phyloP scores from a whole-genome alignment of 2,113 vertebrate species.

The Spizaetus ornatus region DNA sequence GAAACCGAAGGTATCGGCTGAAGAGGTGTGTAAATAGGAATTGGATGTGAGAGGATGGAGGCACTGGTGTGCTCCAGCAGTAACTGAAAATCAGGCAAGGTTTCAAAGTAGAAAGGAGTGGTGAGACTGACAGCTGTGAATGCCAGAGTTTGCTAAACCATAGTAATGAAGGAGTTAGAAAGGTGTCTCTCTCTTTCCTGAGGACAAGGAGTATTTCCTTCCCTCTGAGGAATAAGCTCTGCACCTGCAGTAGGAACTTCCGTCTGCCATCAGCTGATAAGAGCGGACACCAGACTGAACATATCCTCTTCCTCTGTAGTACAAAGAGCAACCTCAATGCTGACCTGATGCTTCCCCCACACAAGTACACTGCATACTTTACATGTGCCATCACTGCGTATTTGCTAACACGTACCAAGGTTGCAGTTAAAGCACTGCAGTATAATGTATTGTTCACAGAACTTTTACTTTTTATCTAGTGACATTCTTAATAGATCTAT shows the following conservation, averaged over 20 bases:
- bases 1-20: neutral
- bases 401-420: neutral
- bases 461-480: neutral
- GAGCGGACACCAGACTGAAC: neutral
- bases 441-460: neutral
- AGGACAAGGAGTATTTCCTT: constrained; percentile 12
- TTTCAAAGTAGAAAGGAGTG: neutral
- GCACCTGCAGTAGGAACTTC: neutral
- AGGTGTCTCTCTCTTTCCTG: neutral
- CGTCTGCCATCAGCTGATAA: constrained; percentile 11
- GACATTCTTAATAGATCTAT: neutral
- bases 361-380: rapidly evolving
- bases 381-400: rapidly evolving
- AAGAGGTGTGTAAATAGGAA: neutral
- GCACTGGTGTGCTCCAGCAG: neutral
- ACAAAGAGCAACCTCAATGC: neutral
- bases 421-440: neutral
- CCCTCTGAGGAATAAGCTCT: neutral
- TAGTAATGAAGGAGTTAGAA: neutral
- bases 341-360: neutral
- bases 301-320: neutral
- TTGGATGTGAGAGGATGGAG: neutral
- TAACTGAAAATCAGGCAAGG: neutral
- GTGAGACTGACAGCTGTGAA: neutral
- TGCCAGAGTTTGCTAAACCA: neutral